Evolutionary conservation across 2,113 vertebrate species (phyloP).

Genomic region (Phrynosoma blainvillii): DNA sequence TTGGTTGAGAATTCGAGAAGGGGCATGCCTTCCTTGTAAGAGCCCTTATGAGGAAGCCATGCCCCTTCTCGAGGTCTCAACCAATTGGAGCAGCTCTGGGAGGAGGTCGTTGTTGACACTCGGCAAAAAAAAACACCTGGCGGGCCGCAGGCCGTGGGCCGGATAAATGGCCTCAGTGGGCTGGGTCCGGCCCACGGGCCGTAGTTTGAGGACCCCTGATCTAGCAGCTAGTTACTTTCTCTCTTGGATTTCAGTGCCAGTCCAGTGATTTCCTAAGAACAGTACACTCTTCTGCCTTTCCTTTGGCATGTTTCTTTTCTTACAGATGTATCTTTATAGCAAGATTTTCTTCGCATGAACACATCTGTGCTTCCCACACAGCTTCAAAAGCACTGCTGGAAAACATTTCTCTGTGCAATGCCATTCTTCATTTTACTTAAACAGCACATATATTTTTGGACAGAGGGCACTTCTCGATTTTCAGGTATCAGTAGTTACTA

Average conservation of each 20-base stretch:
- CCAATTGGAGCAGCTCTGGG: too few relatives aligned
- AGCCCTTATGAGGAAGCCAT: too few relatives aligned
- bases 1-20: too few relatives aligned
- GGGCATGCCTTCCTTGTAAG: too few relatives aligned
- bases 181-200: too few relatives aligned
- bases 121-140: too few relatives aligned
- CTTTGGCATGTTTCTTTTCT: neutral
- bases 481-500: neutral
- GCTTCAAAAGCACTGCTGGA: neutral
- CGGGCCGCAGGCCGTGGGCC: too few relatives aligned
- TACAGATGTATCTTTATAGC: neutral
- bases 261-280: constrained; percentile 16
- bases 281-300: neutral
- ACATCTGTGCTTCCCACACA: neutral
- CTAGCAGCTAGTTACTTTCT: constrained; percentile 6
- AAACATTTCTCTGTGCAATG: neutral
- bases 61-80: too few relatives aligned
- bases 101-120: too few relatives aligned
- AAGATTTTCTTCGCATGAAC: neutral
- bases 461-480: neutral
- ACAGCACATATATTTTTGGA: neutral
- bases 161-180: too few relatives aligned
- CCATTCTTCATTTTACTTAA: neutral
- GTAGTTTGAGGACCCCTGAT: too few relatives aligned
- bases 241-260: constrained; percentile 9